Percentiles rank a stretch among this genome's conserved stretches.
Conservation (phyloP, 2,797 vertebrate genomes). For the Notoglanidium macrostoma region DNA sequence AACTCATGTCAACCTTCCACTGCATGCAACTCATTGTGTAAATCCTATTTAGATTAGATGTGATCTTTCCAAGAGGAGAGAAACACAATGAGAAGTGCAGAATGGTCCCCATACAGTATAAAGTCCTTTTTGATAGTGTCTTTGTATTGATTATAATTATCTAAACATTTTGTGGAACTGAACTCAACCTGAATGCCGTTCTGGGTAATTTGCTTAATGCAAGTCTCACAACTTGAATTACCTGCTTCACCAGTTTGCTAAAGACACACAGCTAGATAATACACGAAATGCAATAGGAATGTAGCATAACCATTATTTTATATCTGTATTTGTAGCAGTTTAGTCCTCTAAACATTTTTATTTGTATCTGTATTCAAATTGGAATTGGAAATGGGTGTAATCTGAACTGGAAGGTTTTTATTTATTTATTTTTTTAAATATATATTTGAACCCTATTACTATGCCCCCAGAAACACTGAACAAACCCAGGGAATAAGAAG, state of each 20-base stretch:
- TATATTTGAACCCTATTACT: neutral
- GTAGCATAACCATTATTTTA: neutral
- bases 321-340: neutral
- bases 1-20: constrained; percentile 12
- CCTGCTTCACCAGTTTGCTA: constrained; percentile 14
- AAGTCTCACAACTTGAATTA: constrained; percentile 5
- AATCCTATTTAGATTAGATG: neutral
- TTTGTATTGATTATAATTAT: neutral
- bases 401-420: neutral
- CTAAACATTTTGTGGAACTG: neutral
- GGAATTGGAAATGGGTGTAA: neutral
- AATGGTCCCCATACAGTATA: neutral
- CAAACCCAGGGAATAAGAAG: neutral
- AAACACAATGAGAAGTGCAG: neutral
- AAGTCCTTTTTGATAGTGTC: neutral
- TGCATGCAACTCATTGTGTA: constrained; percentile 6
- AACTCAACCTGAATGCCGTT: neutral
- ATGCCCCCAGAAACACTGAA: neutral
- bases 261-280: neutral
- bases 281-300: neutral
- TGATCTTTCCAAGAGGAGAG: neutral
- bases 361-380: neutral
- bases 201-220: neutral
- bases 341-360: neutral
- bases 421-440: neutral